Base-by-base conservation (phyloP, 1,140 invertebrate species). In the Hyposmocoma kahamanoa region DNA sequence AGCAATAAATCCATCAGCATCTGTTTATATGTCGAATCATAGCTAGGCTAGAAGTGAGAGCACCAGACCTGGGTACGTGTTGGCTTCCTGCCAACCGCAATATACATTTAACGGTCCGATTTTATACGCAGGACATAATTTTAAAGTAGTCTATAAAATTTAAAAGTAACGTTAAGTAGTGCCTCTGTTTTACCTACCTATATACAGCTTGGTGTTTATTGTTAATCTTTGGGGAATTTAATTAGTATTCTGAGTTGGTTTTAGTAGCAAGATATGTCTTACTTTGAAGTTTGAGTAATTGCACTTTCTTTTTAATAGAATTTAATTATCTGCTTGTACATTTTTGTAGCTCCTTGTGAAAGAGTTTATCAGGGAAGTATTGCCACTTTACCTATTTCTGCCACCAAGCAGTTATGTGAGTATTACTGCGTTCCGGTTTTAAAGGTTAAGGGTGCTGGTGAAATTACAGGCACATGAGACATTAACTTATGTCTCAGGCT, bases 121-220 rank as follows among this genome's bases (percentile, higher is more conserved):
- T 82, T 82, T 79, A 76, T 78, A 73, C 65, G 67, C 73, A 76
- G 72, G 64, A 78, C 74, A 79, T 72, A 66, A 74, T 77, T 80
- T 73, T 70, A 77, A 79, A 82, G 66, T 73, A 72, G 62, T 75
- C 65, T 71, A 77, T 77, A 73, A 75, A 81, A 67, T 62, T 64
- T 78, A 72, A 71, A 67, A 66, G 62, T 74, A 69, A 72, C 63
- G 72, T 71, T 72, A 72, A 74, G 61, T 41, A 47, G 32, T 47
- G 32, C 39, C 6, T 59, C 56, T 56, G 47, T 59, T 59, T 53
- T 57, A 44, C 42, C 49, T 62, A 38, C 10, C 6, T 28, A 11
- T 6, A 28, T 6, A 28, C 11, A 28, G 5, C 18, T 38, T 38
- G 11, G 13, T 38, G n/a, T 38, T 19, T 41, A n/a, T n/a, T n/a